These are phyloP conservation scores for Heliothis subflexa DNA, from an alignment of 1,140 invertebrate species.

Conservation along the genomic window DNA sequence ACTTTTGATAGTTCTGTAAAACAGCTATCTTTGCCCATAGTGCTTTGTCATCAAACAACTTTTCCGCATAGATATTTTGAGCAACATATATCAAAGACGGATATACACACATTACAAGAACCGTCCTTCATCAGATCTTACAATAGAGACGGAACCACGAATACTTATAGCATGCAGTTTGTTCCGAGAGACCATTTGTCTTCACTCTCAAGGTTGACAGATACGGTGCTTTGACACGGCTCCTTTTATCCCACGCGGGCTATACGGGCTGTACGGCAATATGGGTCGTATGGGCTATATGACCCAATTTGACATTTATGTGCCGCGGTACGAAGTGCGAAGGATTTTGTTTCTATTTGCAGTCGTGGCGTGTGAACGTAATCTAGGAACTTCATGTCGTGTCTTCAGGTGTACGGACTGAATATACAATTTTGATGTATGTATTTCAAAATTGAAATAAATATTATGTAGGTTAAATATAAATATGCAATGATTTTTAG, in stretches of 20 bases:
- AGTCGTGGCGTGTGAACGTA: background rate
- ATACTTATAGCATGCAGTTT: slow-evolving; percentile 20
- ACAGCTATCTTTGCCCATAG: too few relatives aligned
- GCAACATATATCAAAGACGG: background rate
- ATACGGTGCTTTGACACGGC: slow-evolving; percentile 33
- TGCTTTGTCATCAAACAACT: too few relatives aligned
- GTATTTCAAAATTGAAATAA: too few relatives aligned
- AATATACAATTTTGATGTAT: too few relatives aligned
- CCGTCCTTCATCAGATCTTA: background rate
- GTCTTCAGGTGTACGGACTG: too few relatives aligned
- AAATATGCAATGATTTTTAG: too few relatives aligned
- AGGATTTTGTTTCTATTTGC: slow-evolving; percentile 4
- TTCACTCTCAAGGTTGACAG: slow-evolving; percentile 20
- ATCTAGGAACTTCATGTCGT: background rate
- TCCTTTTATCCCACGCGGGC: slow-evolving; percentile 7
- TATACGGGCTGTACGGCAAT: background rate
- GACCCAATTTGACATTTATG: slow-evolving; percentile 29
- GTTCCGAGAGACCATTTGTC: slow-evolving; percentile 33
- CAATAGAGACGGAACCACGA: background rate
- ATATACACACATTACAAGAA: background rate
- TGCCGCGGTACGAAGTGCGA: slow-evolving; percentile 5
- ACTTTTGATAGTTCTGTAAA: too few relatives aligned
- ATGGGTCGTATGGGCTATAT: slow-evolving; percentile 7
- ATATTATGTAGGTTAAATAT: too few relatives aligned
- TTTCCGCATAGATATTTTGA: too few relatives aligned